These are phyloP conservation scores for Brachionus rubens DNA, from an alignment of 1,140 invertebrate species.

Conservation along the genomic window DNA sequence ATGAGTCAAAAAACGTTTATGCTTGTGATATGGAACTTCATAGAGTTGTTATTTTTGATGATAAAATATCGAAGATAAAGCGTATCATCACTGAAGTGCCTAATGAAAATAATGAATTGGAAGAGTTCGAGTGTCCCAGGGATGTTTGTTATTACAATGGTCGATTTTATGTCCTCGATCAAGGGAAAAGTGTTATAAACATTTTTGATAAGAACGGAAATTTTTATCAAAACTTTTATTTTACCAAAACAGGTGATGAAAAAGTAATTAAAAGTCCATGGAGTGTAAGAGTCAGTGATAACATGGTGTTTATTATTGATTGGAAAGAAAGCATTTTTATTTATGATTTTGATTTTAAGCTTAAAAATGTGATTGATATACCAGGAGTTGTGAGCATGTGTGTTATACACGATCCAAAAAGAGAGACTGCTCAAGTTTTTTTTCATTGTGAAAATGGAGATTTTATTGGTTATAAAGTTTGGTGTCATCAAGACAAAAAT, in stretches of 20 bases:
- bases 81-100: background rate
- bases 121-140: slow-evolving; percentile 41
- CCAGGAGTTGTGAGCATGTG: slow-evolving; percentile 18
- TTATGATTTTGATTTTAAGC: slow-evolving; percentile 30
- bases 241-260: background rate
- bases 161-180: slow-evolving; percentile 25
- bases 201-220: slow-evolving; percentile 15
- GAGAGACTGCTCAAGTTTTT: background rate
- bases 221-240: slow-evolving; percentile 26
- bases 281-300: slow-evolving; percentile 10
- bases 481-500: background rate
- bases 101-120: background rate
- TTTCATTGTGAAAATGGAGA: slow-evolving; percentile 35
- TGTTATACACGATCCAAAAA: background rate
- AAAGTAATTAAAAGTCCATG: slow-evolving; percentile 17
- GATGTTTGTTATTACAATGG: slow-evolving; percentile 41
- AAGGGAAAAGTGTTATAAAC: slow-evolving; percentile 20
- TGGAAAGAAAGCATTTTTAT: slow-evolving; percentile 38
- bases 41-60: slow-evolving; percentile 29
- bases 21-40: slow-evolving; percentile 45
- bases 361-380: background rate
- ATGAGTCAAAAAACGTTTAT: background rate
- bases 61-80: slow-evolving; percentile 1
- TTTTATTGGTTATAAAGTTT: background rate
- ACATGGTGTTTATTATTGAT: slow-evolving; percentile 12